Evolutionary conservation across 1,140 invertebrate species (phyloP).

Genomic region (Apis cerana): DNA sequence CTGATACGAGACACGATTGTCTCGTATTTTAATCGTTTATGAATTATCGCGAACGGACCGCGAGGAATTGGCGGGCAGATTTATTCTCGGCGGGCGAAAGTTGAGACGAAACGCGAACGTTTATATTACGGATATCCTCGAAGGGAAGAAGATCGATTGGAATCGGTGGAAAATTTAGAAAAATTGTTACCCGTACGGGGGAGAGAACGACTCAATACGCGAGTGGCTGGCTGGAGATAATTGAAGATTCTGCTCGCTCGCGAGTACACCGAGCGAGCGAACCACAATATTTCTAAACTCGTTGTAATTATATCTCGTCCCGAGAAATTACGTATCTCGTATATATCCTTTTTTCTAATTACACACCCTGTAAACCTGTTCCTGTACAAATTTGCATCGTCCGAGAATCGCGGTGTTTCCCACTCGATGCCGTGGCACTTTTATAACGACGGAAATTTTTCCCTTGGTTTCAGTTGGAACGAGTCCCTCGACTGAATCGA

Average conservation of each 20-base stretch:
- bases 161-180: no score
- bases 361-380: constrained; percentile 36
- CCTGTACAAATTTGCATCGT: constrained; percentile 40
- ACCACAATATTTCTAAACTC: constrained; percentile 33
- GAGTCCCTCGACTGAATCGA: no score
- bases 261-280: neutral
- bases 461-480: neutral
- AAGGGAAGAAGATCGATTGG: no score
- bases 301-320: constrained; percentile 36
- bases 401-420: constrained; percentile 15
- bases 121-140: neutral
- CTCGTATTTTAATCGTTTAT: neutral
- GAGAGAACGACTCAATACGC: neutral
- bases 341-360: constrained; percentile 45
- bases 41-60: neutral
- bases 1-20: neutral
- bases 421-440: constrained; percentile 3
- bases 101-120: neutral
- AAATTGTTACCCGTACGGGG: no score
- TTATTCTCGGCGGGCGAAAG: accelerated
- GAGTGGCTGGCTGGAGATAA: neutral
- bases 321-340: constrained; percentile 25
- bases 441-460: constrained; percentile 39
- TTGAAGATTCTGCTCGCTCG: constrained; percentile 14
- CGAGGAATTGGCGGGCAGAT: neutral